Evolutionary conservation across 23 tunicate species (phyloP).

Genomic region (Aplidium turbinatum): DNA sequence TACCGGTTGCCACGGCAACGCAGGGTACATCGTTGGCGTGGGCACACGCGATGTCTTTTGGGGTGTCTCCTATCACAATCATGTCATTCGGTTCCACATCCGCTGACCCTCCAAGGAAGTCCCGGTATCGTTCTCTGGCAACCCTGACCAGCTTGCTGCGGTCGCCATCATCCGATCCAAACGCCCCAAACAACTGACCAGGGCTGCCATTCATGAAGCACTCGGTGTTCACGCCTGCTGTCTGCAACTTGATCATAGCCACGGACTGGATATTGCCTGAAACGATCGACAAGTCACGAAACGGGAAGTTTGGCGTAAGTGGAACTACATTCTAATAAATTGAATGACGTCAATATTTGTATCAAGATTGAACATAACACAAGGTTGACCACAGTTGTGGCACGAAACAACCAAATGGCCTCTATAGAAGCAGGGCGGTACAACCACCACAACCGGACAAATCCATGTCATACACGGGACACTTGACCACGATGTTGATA

Average conservation of each 20-base stretch:
- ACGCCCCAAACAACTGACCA: slow-evolving; percentile 62
- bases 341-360: too few relatives aligned
- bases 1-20: slow-evolving; percentile 84
- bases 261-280: slow-evolving; percentile 56
- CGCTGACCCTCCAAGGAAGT: slow-evolving; percentile 23
- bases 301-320: too few relatives aligned
- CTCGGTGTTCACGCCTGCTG: slow-evolving; percentile 49
- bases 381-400: too few relatives aligned
- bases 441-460: too few relatives aligned
- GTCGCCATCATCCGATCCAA: slow-evolving; percentile 77
- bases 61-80: slow-evolving; percentile 84
- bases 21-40: slow-evolving; percentile 81
- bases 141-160: slow-evolving; percentile 65
- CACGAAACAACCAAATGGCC: too few relatives aligned
- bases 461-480: background rate
- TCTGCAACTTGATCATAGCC: slow-evolving; percentile 63
- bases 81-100: slow-evolving; percentile 51
- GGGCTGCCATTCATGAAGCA: slow-evolving; percentile 17
- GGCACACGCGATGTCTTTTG: slow-evolving; percentile 85
- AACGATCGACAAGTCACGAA: too few relatives aligned
- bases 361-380: too few relatives aligned
- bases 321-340: too few relatives aligned
- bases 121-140: slow-evolving; percentile 59
- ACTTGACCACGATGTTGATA: background rate
- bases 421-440: too few relatives aligned